Evolutionary conservation across 2,797 vertebrate genomes (phyloP).

Genomic region (Gadopsis marmoratus): DNA sequence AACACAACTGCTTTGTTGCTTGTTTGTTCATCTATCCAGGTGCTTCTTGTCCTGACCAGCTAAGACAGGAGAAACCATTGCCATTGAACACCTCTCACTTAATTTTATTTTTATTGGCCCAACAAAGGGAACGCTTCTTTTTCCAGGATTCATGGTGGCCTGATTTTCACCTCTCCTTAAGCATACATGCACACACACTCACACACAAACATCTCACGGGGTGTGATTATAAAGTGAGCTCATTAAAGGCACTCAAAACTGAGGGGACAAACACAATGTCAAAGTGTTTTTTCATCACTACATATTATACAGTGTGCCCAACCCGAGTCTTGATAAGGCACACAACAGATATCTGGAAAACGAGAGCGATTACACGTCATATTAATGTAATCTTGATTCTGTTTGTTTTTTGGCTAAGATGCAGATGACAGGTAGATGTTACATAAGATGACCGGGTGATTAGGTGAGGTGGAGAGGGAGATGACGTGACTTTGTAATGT

Average conservation of each 20-base stretch:
- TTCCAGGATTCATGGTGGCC: constrained; percentile 58
- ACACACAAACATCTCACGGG: background rate
- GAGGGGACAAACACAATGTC: constrained; percentile 40
- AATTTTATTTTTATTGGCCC: constrained; percentile 30
- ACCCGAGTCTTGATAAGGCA: constrained; percentile 39
- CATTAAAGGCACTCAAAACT: constrained; percentile 6
- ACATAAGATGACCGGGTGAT: constrained; percentile 6
- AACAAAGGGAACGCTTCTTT: constrained; percentile 67
- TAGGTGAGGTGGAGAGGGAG: background rate
- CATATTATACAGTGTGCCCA: background rate
- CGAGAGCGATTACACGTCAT: background rate
- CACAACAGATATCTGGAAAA: constrained; percentile 20
- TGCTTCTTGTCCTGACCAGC: constrained; percentile 66
- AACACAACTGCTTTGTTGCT: constrained; percentile 56
- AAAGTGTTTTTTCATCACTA: constrained; percentile 31
- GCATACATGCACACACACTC: background rate
- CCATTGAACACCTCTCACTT: constrained; percentile 50
- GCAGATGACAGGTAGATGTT: constrained; percentile 18
- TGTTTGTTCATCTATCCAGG: constrained; percentile 54
- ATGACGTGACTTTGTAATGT: constrained; percentile 16
- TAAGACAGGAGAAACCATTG: constrained; percentile 67
- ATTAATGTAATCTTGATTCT: constrained; percentile 49
- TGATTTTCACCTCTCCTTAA: constrained; percentile 52
- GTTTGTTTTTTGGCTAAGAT: constrained; percentile 47
- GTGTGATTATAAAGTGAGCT: background rate